These are phyloP conservation scores for Heliconius erato DNA, from an alignment of 2,888 invertebrate genomes.

Conservation along the genomic window DNA sequence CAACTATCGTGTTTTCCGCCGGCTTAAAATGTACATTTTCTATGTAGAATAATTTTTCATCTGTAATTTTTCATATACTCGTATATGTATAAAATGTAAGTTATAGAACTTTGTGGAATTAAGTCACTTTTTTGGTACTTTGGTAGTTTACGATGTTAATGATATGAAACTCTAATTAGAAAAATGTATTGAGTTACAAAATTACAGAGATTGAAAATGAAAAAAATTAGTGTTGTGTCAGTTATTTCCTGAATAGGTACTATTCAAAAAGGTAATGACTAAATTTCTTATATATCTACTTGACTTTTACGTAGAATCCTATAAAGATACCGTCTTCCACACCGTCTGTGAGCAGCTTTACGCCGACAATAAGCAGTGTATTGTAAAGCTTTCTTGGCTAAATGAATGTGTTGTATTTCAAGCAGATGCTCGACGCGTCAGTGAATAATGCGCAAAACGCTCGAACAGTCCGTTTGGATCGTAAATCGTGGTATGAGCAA, in stretches of 20 bases:
- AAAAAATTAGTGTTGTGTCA: not conserved
- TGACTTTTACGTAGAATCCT: not conserved
- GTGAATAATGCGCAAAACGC: constrained; percentile 42
- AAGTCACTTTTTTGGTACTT: no score
- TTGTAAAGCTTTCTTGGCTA: constrained; percentile 61
- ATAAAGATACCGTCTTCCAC: not conserved
- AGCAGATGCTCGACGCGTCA: constrained; percentile 39
- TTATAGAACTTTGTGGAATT: no score
- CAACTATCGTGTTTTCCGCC: not conserved
- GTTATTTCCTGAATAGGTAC: not conserved
- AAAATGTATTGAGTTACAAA: no score
- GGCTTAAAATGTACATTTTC: no score
- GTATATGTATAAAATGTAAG: no score
- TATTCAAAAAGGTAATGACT: not conserved
- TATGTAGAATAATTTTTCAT: no score
- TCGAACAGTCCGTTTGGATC: constrained; percentile 38
- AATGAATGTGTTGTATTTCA: constrained; percentile 51
- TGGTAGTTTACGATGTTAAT: no score
- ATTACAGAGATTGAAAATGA: not conserved
- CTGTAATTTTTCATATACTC: no score
- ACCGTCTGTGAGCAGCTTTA: constrained; percentile 30
- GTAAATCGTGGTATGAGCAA: constrained; percentile 45
- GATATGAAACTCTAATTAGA: no score
- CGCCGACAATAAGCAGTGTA: constrained; percentile 47
- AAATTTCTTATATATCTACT: not conserved